Evolutionary conservation across 2,113 vertebrate species (phyloP), one percentile per base, ranked within the genome.

Genomic region (Microtus richardsoni): DNA sequence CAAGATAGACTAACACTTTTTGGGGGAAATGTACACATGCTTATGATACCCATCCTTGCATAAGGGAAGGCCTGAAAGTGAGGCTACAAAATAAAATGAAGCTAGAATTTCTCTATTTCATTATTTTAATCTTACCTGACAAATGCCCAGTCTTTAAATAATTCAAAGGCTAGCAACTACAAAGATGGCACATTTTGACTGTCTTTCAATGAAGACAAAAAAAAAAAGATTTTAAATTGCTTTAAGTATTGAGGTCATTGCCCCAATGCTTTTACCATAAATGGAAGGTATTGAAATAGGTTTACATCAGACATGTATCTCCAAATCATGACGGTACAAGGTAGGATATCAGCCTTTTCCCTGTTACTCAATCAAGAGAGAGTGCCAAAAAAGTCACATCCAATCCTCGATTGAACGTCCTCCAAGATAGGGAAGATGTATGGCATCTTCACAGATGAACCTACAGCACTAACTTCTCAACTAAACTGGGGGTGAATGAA

Each of bases 181-280:
- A 68, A 89, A 94, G 90, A 94, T 44, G 64, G 19, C 30, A n/a
- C 17, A 79, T 49, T 64, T 49, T 80, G 78, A 24, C 36, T 91
- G 16, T 49, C 77, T 94, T 89, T 33, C 16, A 87, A 7, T 33
- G 44, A 78, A 84, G 52, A 17, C 49, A 24, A 74, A 80, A 92
- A 87, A 17, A 73, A 80, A 92, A 87, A 92, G 47, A 52, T 39
- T 96, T 89, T 19, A 91, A 96, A 88, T 88, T 62, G 58, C 12
- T 68, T 68, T 5, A 33, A 68, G 90, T 88, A 62, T 80, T 60
- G 62, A 52, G 14, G 74, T 92, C 89, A 89, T 91, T 79, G 94
- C 5, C 22, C 16, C 30, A 91, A 84, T 19, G 36, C 39, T 92
- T 94, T 91, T 78, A 83, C 71, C 73, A 91, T 74, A 84, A 90